Percentiles rank a stretch among this genome's conserved stretches.
Evolutionary conservation across 2,888 invertebrate genomes (phyloP).

Genomic region (Glyphotaelius pellucidus): DNA sequence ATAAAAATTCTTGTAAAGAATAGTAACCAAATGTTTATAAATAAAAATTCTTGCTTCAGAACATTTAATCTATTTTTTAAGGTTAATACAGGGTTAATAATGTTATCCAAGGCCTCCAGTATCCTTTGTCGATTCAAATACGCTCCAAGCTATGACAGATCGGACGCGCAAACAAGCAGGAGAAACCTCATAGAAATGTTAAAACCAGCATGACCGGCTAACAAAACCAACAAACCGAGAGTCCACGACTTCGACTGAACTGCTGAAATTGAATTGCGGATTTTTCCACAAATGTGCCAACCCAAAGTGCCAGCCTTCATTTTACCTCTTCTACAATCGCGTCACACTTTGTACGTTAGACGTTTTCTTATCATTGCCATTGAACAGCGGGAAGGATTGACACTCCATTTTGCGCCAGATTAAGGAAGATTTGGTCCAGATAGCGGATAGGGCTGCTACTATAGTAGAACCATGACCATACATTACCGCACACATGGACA

Average conservation of each 20-base stretch:
- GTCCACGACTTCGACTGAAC: neutral
- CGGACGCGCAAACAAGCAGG: neutral
- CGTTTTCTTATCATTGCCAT: slow-evolving; percentile 39
- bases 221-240: neutral
- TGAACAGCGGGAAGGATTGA: slow-evolving; percentile 31
- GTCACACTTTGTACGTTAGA: slow-evolving; percentile 50
- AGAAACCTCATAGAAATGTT: neutral
- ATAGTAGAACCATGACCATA: neutral
- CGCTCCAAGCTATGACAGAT: slow-evolving; percentile 19
- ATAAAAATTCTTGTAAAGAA: neutral
- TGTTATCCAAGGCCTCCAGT: slow-evolving; percentile 15
- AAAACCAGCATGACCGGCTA: neutral
- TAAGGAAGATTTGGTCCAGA: slow-evolving; percentile 29
- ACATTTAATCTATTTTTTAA: neutral
- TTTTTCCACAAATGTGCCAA: neutral
- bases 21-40: neutral
- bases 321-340: slow-evolving; percentile 40
- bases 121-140: slow-evolving; percentile 35
- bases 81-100: slow-evolving; percentile 8
- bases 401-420: slow-evolving; percentile 19
- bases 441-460: neutral
- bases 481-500: neutral
- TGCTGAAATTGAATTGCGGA: neutral
- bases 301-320: slow-evolving; percentile 30
- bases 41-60: neutral